Evolutionary conservation across 2,113 vertebrate species (phyloP), one percentile per base, ranked within the genome.

Genomic region (Raja brachyura): DNA sequence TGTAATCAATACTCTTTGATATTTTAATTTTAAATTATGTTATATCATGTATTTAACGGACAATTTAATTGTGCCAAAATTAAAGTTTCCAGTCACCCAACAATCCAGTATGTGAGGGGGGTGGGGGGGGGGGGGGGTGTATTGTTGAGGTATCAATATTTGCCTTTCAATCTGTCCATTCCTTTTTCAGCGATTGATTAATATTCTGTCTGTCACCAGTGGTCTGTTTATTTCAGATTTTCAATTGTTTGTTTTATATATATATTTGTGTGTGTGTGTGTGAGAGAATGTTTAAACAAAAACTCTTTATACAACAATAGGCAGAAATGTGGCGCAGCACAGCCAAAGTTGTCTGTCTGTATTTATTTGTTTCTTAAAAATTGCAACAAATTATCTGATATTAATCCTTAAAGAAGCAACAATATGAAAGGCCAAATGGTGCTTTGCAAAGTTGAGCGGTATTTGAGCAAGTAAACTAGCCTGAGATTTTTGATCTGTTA

Each of bases 11-110:
- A 66, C 54, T 85, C n/a, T 20, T 68, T 68, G 56, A 90, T 92
- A n/a, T 68, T 90, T 33, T 22, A 25, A 90, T 48, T 73, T 92
- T 18, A 33, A 70, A 39, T 70, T 70, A 14, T 81, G 31, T 92
- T 48, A 5, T 48, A 70, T 18, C 73, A n/a, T 2, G 39, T 16
- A 39, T 22, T 54, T 73, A 90, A 61, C 70, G 14, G 39, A 25
- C 22, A 73, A 74, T 88, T 63, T 66, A n/a, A 1, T 86, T 92
- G 33, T 90, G 90, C 66, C 90, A 74, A 73, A 92, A 73, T 7
- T 54, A 3, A 68, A 22, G 33, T 54, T 92, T 76, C 54, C 11
- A n/a, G 25, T 18, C 6, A 14, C 28, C 11, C 83, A 86, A 9
- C 25, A 85, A 85, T 59, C 22, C 28, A 63, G 14, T n/a, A n/a